Base-by-base conservation (phyloP, 2,888 invertebrate species). In the Malachius bipustulatus region DNA sequence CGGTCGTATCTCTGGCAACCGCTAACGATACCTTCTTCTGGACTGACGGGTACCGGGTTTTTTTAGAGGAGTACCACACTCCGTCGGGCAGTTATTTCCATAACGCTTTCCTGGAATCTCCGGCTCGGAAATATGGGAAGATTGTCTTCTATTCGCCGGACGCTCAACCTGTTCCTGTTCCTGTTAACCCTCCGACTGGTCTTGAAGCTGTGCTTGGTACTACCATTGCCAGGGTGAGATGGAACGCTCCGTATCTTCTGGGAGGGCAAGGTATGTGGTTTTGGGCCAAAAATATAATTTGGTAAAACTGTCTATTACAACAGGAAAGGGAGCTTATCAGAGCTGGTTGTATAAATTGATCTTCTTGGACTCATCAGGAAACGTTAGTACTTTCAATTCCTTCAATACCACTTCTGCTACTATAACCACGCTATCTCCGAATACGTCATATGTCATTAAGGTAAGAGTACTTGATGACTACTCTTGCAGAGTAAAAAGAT, bases 121-220 rank as follows among this genome's bases (percentile, higher is more conserved):
- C 55, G 2, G 49, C 49, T 4, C 53, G 53, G 10, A 51, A 54
- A 3, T 63, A 63, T 37, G 55, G 52, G 14, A 62, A 57, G 41
- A 59, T 64, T 3, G 49, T 62, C 9, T 62, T 75, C 8, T 75
- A 79, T 39, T 67, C 80, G 39, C 70, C 77, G 11, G 74, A 74
- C 44, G 75, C 77, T 42, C 84, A 90, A 57, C 89, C 89, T 0
- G 71, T 77, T 40, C 82, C 85, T 0, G 73, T 81, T 19, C 84
- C 85, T 2, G 75, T 81, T 0, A 80, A 80, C 52, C 78, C 83
- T 1, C 91, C 91, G 0, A 72, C 74, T 2, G 70, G 73, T 2
- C 70, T 93, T 2, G 83, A 89, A 59, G 88, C 82, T 12, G 71
- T 93, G 38, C 77, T 91, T 59, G 82, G 82, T 1, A 69, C 76